Conservation (phyloP, 2,113 vertebrate genomes). For the Empidonax alnorum region DNA sequence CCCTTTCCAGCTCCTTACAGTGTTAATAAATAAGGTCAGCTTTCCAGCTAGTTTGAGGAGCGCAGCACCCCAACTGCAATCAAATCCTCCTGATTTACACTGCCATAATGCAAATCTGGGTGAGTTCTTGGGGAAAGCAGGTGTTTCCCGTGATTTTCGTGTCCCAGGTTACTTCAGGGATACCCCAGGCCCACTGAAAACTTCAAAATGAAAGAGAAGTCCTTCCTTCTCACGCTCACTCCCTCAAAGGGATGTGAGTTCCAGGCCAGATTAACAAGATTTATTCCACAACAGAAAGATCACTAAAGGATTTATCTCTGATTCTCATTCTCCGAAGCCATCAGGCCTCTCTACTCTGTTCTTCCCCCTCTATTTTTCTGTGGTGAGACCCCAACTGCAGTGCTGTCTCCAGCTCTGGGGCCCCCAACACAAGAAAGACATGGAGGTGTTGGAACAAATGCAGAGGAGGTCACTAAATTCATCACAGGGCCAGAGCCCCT, state of each 20-base stretch:
- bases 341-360: not conserved
- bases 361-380: not conserved
- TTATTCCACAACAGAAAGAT: not conserved
- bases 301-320: not conserved
- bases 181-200: not conserved
- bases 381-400: not conserved
- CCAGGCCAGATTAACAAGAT: not conserved
- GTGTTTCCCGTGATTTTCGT: not conserved
- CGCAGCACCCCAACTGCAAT: not conserved
- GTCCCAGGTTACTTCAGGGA: not conserved
- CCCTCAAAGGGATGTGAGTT: not conserved
- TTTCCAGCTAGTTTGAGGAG: not conserved
- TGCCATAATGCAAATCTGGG: rapidly evolving
- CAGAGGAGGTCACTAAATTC: not conserved
- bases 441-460: not conserved
- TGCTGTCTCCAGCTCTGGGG: not conserved
- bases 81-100: not conserved
- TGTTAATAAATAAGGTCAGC: not conserved
- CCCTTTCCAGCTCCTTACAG: not conserved
- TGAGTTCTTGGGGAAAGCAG: not conserved
- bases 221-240: not conserved
- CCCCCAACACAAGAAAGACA: not conserved
- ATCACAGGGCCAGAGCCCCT: not conserved
- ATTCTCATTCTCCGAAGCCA: not conserved
- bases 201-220: not conserved